Percentiles rank a stretch among this genome's conserved stretches.
These are phyloP conservation scores for Caenorhabditis plicata DNA, from an alignment of 2,888 invertebrate genomes.

Conservation along the genomic window DNA sequence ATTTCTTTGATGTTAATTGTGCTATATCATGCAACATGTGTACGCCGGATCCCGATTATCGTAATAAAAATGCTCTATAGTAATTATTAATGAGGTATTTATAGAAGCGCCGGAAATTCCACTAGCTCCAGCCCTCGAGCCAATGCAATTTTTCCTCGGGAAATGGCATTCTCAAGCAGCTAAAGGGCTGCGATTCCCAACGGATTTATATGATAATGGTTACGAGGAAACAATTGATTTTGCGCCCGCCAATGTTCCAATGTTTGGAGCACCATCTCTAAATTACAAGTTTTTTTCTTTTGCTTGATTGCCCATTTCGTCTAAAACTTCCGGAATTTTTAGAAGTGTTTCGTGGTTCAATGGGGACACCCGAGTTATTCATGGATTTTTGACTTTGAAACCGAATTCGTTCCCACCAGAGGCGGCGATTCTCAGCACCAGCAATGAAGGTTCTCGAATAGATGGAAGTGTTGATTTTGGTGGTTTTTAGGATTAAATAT, in stretches of 20 bases:
- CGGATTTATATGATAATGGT: slow-evolving; percentile 55
- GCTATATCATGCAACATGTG: slow-evolving; percentile 64
- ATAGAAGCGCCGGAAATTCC: slow-evolving; percentile 57
- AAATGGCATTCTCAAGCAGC: slow-evolving; percentile 63
- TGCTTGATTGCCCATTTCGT: background rate
- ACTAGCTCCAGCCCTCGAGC: slow-evolving; percentile 64
- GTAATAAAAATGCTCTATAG: slow-evolving; percentile 26
- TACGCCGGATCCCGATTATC: slow-evolving; percentile 54
- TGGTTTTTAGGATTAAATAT: slow-evolving; percentile 54
- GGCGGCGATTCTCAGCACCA: slow-evolving; percentile 62
- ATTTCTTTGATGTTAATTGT: slow-evolving; percentile 65
- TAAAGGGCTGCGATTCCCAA: slow-evolving; percentile 60
- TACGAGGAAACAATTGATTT: slow-evolving; percentile 64
- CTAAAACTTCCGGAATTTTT: slow-evolving; percentile 4
- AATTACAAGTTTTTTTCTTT: slow-evolving; percentile 58
- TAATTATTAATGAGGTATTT: too few relatives aligned
- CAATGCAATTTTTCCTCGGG: slow-evolving; percentile 65
- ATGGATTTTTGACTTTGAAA: slow-evolving; percentile 63
- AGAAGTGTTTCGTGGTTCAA: slow-evolving; percentile 56
- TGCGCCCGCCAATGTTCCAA: slow-evolving; percentile 62
- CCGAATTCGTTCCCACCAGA: slow-evolving; percentile 64
- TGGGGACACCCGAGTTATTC: slow-evolving; percentile 57
- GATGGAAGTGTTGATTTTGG: slow-evolving; percentile 10
- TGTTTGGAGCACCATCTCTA: slow-evolving; percentile 65
- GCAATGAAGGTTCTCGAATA: too few relatives aligned